Conservation (phyloP, 1,140 invertebrate genomes). For the Drosophila pachea region DNA sequence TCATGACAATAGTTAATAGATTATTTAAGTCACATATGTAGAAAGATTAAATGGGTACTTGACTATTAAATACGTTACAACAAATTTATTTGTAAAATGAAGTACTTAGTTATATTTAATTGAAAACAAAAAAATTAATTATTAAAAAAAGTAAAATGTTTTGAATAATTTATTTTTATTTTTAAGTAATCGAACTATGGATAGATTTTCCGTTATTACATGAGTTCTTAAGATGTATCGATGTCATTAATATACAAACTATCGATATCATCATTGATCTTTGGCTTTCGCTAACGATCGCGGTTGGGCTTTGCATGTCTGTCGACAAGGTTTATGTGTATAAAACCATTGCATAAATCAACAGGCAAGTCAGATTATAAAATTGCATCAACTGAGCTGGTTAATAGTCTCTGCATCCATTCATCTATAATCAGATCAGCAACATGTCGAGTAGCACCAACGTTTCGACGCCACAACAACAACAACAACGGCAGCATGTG, state of each 20-base stretch:
- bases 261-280: constrained; percentile 15
- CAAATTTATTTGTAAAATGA: not conserved
- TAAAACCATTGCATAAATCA: constrained; percentile 72
- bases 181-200: too few species aligned
- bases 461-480: constrained; percentile 32
- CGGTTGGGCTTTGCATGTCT: constrained; percentile 42
- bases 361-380: constrained; percentile 62
- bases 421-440: constrained; percentile 29
- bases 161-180: too few species aligned
- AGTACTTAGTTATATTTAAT: too few species aligned
- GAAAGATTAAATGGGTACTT: constrained; percentile 6
- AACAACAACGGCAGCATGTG: constrained; percentile 47
- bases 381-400: constrained; percentile 30
- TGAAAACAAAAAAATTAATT: too few species aligned
- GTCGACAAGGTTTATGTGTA: constrained; percentile 57
- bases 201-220: constrained; percentile 15
- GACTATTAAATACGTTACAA: constrained; percentile 3
- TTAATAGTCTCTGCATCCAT: constrained; percentile 18
- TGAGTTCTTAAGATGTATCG: constrained; percentile 9
- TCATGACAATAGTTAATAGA: constrained; percentile 41
- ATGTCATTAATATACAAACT: not conserved
- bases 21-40: constrained; percentile 3
- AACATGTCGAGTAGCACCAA: constrained; percentile 56
- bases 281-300: constrained; percentile 25
- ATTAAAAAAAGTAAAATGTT: too few species aligned